Conservation (phyloP, 2,888 invertebrate species). For the Microctonus brassicae region DNA sequence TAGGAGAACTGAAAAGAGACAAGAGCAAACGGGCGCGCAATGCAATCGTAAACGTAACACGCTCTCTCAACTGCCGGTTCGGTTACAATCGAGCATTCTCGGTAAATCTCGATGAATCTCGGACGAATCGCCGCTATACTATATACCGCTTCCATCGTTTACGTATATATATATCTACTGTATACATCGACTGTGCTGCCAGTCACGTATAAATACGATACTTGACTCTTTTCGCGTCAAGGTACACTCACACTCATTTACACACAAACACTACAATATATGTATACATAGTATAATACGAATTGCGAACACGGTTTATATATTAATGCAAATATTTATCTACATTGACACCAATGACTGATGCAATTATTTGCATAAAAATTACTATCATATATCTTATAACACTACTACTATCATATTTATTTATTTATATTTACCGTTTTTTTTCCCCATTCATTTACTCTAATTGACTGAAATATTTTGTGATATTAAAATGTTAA, state of each 20-base stretch:
- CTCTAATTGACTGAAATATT: background rate
- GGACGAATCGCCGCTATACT: conserved; percentile 11
- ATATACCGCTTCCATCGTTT: background rate
- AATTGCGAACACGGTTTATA: background rate
- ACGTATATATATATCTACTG: background rate
- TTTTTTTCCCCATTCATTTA: too few species aligned
- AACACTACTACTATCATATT: too few species aligned
- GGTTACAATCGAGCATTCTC: conserved; percentile 25
- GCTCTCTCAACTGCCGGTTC: conserved; percentile 13
- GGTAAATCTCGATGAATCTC: conserved; percentile 32
- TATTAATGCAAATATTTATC: background rate
- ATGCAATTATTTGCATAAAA: background rate
- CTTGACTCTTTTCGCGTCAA: background rate
- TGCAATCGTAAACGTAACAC: conserved; percentile 33
- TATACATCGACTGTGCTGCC: background rate
- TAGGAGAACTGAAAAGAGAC: conserved; percentile 1
- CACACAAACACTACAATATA: too few species aligned
- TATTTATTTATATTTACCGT: too few species aligned
- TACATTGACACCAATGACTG: background rate
- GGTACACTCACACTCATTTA: background rate
- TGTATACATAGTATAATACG: too few species aligned
- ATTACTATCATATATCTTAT: too few species aligned
- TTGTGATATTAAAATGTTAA: too few species aligned
- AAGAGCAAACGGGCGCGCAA: conserved; percentile 14
- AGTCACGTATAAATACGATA: conserved; percentile 13